A percentile compares a stretch with the other conserved stretches of the same genome.
Conservation (phyloP, 2,888 invertebrate genomes). For the Tipula lateralis region DNA sequence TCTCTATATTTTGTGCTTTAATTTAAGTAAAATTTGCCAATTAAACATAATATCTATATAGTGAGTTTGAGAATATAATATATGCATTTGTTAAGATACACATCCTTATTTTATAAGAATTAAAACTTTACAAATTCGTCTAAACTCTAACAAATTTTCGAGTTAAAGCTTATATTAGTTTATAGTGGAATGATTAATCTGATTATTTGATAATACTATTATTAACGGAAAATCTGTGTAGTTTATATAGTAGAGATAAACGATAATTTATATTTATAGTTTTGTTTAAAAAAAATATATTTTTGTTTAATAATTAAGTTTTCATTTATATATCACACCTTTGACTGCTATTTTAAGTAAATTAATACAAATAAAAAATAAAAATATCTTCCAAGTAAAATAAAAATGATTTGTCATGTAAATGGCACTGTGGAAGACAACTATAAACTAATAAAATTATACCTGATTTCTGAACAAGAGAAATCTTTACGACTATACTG, state of each 20-base stretch:
- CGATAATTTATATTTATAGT: background rate
- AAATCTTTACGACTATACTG: background rate
- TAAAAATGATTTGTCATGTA: background rate
- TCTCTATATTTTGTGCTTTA: background rate
- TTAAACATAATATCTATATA: background rate
- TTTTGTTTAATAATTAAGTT: slow-evolving; percentile 20
- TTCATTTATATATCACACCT: slow-evolving; percentile 11
- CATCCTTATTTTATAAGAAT: too few relatives aligned
- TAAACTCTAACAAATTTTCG: background rate
- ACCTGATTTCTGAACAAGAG: background rate
- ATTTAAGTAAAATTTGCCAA: background rate
- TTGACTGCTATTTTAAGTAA: background rate
- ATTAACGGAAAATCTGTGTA: background rate
- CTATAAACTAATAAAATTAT: background rate
- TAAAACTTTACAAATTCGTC: background rate
- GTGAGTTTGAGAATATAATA: background rate
- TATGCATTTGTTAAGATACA: background rate
- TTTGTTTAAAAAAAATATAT: background rate
- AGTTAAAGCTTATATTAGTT: background rate
- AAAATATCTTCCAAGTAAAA: background rate
- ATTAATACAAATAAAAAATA: background rate
- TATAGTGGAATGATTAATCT: background rate
- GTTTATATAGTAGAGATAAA: background rate
- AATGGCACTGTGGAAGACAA: background rate
- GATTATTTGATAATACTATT: background rate